Evolutionary conservation across 2,797 vertebrate genomes (phyloP).

Genomic region (Squalus acanthias): DNA sequence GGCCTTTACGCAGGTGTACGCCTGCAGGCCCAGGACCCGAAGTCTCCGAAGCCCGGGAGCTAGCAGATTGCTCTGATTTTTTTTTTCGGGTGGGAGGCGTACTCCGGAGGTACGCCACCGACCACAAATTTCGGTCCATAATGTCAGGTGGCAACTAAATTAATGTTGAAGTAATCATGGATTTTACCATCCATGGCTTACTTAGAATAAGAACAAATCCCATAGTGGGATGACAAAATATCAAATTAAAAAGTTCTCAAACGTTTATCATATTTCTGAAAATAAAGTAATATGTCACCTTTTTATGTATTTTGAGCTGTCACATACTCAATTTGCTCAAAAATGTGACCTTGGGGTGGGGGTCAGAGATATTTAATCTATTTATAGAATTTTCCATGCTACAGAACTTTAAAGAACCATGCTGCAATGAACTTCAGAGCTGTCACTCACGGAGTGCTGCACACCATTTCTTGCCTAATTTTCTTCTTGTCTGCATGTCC

Average conservation of each 20-base stretch:
- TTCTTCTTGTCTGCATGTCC: too few species aligned
- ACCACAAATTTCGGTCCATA: too few species aligned
- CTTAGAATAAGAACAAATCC: not conserved
- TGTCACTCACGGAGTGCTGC: not conserved
- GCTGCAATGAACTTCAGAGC: not conserved
- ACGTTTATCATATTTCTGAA: not conserved
- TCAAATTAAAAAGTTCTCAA: not conserved
- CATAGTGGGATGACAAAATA: not conserved
- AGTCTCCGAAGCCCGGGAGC: too few species aligned
- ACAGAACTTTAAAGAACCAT: not conserved
- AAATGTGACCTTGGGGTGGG: not conserved
- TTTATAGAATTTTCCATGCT: not conserved
- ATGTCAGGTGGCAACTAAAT: not conserved
- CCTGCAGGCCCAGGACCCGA: too few species aligned
- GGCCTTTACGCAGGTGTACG: too few species aligned
- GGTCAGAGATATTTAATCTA: not conserved
- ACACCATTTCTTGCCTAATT: not conserved
- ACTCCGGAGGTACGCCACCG: too few species aligned
- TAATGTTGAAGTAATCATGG: not conserved
- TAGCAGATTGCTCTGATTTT: too few species aligned
- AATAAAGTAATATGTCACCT: not conserved
- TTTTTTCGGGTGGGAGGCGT: too few species aligned
- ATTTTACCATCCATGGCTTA: not conserved
- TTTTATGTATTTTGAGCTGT: not conserved
- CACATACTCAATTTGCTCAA: not conserved